A percentile compares a stretch with the other conserved stretches of the same genome.
phyloP scores from a whole-genome alignment of 1,140 invertebrate genomes.

The Drosophila pseudoananassae region DNA sequence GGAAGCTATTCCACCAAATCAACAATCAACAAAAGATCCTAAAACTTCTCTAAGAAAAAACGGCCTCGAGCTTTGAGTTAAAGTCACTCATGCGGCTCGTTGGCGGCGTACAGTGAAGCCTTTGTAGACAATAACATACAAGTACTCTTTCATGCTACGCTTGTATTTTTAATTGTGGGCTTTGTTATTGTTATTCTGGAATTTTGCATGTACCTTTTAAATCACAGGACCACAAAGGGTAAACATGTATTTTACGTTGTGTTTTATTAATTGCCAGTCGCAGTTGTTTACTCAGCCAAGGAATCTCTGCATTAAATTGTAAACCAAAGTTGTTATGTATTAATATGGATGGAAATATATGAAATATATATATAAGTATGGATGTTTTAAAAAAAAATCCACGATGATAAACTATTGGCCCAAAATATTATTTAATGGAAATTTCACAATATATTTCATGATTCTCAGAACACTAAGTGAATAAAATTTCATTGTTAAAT shows the following conservation, averaged over 20 bases:
- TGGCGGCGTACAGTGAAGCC: slow-evolving; percentile 10
- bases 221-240: background rate
- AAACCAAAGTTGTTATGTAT: too few species aligned
- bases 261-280: background rate
- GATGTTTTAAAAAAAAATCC: too few species aligned
- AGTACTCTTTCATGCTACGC: background rate
- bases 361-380: too few species aligned
- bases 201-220: background rate
- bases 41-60: slow-evolving; percentile 25
- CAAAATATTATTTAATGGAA: background rate
- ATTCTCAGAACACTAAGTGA: background rate
- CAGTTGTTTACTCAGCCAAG: background rate
- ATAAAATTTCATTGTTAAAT: background rate
- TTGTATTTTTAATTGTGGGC: slow-evolving; percentile 5
- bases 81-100: slow-evolving; percentile 20
- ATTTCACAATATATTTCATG: background rate
- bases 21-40: slow-evolving; percentile 35
- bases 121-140: background rate
- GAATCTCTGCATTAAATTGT: too few species aligned
- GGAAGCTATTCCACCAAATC: slow-evolving; percentile 13
- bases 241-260: background rate
- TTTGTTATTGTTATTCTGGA: background rate
- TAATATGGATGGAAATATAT: too few species aligned
- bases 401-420: background rate
- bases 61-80: slow-evolving; percentile 33